Percentiles rank a stretch among this genome's conserved stretches.
Evolutionary conservation across 2,797 vertebrate species (phyloP).

Genomic region (Schizopygopsis malacanthus): DNA sequence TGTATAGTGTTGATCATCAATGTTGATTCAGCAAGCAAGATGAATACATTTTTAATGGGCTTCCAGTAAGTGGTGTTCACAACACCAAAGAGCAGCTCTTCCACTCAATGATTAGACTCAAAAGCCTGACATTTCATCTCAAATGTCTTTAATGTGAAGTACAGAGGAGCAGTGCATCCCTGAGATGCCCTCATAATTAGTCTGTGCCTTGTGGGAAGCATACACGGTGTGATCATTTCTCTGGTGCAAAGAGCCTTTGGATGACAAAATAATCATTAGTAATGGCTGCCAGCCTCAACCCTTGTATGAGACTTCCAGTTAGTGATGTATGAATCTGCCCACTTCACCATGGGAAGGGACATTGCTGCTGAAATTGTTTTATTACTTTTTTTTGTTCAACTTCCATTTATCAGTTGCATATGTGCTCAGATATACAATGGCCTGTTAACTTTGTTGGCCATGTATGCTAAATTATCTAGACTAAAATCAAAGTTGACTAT

Average conservation of each 20-base stretch:
- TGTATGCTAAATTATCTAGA: not conserved
- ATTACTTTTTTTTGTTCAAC: too few relatives aligned
- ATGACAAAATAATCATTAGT: constrained; percentile 44
- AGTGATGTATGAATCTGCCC: constrained; percentile 4
- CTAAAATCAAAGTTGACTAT: not conserved
- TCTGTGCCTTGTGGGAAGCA: constrained; percentile 27
- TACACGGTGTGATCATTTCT: constrained; percentile 42
- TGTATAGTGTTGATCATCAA: not conserved
- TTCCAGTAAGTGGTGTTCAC: constrained; percentile 37
- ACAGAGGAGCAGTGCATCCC: constrained; percentile 38
- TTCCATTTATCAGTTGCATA: not conserved
- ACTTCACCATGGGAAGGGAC: not conserved
- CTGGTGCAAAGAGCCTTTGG: constrained; percentile 38
- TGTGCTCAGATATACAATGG: not conserved
- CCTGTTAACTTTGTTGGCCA: not conserved
- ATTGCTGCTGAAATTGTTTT: too few relatives aligned
- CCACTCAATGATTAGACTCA: constrained; percentile 30
- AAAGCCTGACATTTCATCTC: constrained; percentile 14
- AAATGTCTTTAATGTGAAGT: constrained; percentile 33
- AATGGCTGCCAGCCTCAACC: constrained; percentile 14
- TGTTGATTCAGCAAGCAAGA: constrained; percentile 1
- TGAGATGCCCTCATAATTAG: constrained; percentile 46
- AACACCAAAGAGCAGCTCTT: constrained; percentile 28
- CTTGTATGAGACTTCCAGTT: constrained; percentile 8
- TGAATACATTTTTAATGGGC: constrained; percentile 40